Conservation (phyloP, 53 echinoderm and acorn worm genomes). For the Paracentrotus lividus region DNA sequence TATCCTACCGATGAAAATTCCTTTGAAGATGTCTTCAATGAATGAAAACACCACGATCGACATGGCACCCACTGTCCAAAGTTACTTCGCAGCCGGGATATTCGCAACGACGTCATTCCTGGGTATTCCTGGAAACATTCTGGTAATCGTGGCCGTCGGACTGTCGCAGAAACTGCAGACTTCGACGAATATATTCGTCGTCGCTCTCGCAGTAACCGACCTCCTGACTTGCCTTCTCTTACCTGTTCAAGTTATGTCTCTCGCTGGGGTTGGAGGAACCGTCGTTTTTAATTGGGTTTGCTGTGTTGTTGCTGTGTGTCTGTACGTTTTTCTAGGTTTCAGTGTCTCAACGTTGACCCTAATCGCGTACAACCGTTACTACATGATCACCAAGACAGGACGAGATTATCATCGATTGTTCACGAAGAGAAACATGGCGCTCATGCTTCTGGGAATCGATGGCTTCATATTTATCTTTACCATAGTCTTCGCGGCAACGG, state of each 20-base stretch:
- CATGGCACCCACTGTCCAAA: background rate
- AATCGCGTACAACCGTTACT: constrained; percentile 40
- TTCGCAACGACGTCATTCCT: constrained; percentile 30
- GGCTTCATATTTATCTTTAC: background rate
- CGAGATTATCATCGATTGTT: constrained; percentile 5
- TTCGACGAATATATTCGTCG: constrained; percentile 53
- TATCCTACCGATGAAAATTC: too few relatives aligned
- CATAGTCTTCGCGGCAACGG: background rate
- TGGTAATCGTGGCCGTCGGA: constrained; percentile 45
- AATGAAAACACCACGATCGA: background rate
- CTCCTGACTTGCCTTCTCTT: constrained; percentile 49
- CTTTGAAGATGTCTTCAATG: background rate
- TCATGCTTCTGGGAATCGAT: background rate
- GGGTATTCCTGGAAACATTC: constrained; percentile 45
- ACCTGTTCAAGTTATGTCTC: constrained; percentile 58
- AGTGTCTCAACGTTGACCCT: constrained; percentile 37
- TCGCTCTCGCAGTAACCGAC: constrained; percentile 50
- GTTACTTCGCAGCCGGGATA: background rate
- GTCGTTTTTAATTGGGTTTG: background rate
- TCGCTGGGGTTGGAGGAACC: background rate
- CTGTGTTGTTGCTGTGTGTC: background rate
- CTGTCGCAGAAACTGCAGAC: constrained; percentile 59
- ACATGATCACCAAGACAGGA: constrained; percentile 21
- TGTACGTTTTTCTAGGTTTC: constrained; percentile 1
- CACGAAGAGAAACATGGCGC: constrained; percentile 51